These are phyloP conservation scores for Orgyia antiqua DNA, from an alignment of 2,888 invertebrate genomes.

Conservation along the genomic window DNA sequence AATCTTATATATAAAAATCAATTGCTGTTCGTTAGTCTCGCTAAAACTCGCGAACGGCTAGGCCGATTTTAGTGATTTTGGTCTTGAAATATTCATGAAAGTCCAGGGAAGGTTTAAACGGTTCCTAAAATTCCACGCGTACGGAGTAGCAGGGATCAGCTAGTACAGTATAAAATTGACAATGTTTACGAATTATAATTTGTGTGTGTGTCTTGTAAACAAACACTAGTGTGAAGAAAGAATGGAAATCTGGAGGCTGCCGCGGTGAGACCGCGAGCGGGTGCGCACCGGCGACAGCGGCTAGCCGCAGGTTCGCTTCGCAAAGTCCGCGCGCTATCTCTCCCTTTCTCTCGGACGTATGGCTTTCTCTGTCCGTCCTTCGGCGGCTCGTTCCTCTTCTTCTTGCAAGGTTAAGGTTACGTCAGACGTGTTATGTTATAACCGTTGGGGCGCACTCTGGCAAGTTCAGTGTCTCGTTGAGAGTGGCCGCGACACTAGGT, in stretches of 20 bases:
- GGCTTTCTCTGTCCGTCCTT: conserved; percentile 76
- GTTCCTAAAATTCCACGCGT: too few relatives aligned
- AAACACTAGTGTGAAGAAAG: conserved; percentile 23
- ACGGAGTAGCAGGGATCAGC: too few relatives aligned
- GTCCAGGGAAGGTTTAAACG: too few relatives aligned
- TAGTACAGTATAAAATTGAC: too few relatives aligned
- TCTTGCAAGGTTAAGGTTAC: conserved; percentile 79
- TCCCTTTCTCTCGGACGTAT: conserved; percentile 73
- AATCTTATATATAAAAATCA: too few relatives aligned
- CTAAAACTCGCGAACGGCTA: too few relatives aligned
- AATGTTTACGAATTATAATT: not conserved
- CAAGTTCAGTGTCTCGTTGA: conserved; percentile 78
- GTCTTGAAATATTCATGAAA: too few relatives aligned
- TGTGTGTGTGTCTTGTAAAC: conserved; percentile 8
- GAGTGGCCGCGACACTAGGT: conserved; percentile 73
- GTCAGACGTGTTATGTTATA: conserved; percentile 79
- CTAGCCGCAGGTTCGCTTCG: conserved; percentile 22
- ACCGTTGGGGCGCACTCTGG: conserved; percentile 75
- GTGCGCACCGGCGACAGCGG: conserved; percentile 15
- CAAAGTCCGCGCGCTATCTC: conserved; percentile 48
- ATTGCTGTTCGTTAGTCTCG: too few relatives aligned
- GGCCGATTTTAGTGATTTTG: too few relatives aligned
- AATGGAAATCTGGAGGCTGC: conserved; percentile 30
- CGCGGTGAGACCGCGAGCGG: conserved; percentile 17
- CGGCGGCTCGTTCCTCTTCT: conserved; percentile 75